Evolutionary conservation across 2,797 vertebrate genomes (phyloP), one percentile per base, ranked within the genome.

Genomic region (Rhyacichthys aspro): DNA sequence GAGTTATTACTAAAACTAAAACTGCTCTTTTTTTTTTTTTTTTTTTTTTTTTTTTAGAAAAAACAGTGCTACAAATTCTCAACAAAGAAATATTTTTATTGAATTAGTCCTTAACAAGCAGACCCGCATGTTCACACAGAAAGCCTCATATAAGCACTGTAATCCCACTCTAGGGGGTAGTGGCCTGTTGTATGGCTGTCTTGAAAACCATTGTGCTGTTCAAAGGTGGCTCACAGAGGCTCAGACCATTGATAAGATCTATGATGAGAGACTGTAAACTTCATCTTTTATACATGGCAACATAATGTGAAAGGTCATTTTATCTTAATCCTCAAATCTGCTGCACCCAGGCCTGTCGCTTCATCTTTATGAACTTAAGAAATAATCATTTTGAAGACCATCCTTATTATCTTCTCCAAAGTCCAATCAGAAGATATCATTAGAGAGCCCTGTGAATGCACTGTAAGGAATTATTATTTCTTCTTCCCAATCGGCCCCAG

Each of bases 241-340:
- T 88, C 83, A 11, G 73, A 63, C 63, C 84, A 88, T 84, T 90
- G 89, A 85, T 87, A 84, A 90, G 83, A 88, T 88, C 47, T 19
- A 84, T 90, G 88, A 91, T 89, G 86, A 89, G 78, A 76, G 77
- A 83, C 74, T 82, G 83, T 90, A 89, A 90, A 90, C 88, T 89
- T 90, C 85, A 89, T 91, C 87, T 91, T 91, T 91, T 90, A 89
- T 90, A 89, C 87, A 88, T 88, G 83, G 83, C 77, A 84, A 83
- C 81, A 87, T 88, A 90, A 92, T 91, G 87, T 90, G 85, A 90
- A 92, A 91, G 91, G 90, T 91, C 87, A 91, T 70, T 59, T 92
- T 90, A 90, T 90, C 88, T 90, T 93, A 93, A 92, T 92, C 92
- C 92, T 90, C 84, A 90, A 92, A 93, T 93, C 90, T 86, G 76